Evolutionary conservation across 2,113 vertebrate species (phyloP), one percentile per base, ranked within the genome.

Genomic region (Lipotes vexillifer): DNA sequence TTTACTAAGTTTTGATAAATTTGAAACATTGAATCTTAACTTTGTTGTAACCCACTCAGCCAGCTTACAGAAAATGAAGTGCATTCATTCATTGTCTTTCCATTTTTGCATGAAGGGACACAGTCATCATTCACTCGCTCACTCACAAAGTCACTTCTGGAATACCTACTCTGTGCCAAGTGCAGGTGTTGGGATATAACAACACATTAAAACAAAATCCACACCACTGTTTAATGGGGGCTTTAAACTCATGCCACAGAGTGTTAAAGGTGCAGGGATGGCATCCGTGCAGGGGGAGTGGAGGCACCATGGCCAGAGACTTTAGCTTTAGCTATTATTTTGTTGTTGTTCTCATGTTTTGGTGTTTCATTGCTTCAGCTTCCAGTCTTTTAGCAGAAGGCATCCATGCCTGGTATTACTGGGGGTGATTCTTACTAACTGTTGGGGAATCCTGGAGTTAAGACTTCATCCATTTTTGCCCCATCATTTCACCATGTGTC

Each of bases 1-100:
- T 93, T 80, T 87, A 84, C 29, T 68, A 83, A 66, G 13, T 87
- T 94, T 93, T 59, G 23, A 61, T 93, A 18, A 92, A 78, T 63
- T 89, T 55, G 57, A 74, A 95, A 74, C 93, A 90, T 8, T 81
- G 83, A 69, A 57, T 81, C 68, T 87, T 5, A 6, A 31, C 68
- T 90, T 89, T 75, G 21, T 52, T 49, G 78, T 72, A 61, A 52
- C 23, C 21, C 12, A 94, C 75, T 88, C 55, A 12, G 12, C 52
- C 88, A 71, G 61, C 90, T 91, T 72, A 31, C 21, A 49, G 75
- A 97, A 72, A 59, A n/a, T 31, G 46, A 84, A 71, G 72, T 44
- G 1, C 36, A 23, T 57, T 86, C 61, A 12, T 59, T 82, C 71
- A 15, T 59, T 89, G 6, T 68, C 41, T 72, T 82, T 55, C n/a